Conservation (phyloP, 2,113 vertebrate genomes). For the Neoarius graeffei region DNA sequence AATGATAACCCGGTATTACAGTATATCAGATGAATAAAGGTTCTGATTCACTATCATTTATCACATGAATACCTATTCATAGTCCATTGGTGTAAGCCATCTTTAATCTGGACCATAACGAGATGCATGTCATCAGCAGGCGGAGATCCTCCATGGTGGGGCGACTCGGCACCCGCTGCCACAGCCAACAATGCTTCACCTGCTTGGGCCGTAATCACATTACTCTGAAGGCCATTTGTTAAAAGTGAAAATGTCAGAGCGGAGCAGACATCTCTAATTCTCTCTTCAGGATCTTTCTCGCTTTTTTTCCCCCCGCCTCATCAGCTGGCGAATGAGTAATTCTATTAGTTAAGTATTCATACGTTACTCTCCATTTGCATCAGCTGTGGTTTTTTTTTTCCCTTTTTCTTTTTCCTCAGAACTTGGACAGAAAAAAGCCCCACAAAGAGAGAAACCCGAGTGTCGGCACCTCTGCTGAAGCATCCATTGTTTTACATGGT, state of each 20-base stretch:
- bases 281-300: constrained; percentile 66
- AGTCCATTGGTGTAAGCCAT: background rate
- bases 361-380: constrained; percentile 78
- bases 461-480: constrained; percentile 53
- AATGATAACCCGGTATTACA: constrained; percentile 10
- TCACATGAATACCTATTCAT: background rate
- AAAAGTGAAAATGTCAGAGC: constrained; percentile 64
- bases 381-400: constrained; percentile 53
- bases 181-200: constrained; percentile 51
- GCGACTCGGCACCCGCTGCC: constrained; percentile 32
- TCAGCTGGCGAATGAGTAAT: constrained; percentile 76
- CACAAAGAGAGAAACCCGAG: constrained; percentile 47
- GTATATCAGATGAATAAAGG: background rate
- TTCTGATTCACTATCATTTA: constrained; percentile 16
- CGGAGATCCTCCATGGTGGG: background rate
- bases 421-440: constrained; percentile 53
- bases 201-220: constrained; percentile 59
- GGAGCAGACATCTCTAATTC: constrained; percentile 65
- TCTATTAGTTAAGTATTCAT: constrained; percentile 79
- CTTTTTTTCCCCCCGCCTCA: constrained; percentile 46
- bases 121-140: background rate
- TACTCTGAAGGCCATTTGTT: constrained; percentile 62
- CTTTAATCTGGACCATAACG: constrained; percentile 32
- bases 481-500: constrained; percentile 68
- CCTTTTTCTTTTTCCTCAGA: constrained; percentile 43